Conservation (phyloP, 2,888 invertebrate species). For the Crioceris asparagi region DNA sequence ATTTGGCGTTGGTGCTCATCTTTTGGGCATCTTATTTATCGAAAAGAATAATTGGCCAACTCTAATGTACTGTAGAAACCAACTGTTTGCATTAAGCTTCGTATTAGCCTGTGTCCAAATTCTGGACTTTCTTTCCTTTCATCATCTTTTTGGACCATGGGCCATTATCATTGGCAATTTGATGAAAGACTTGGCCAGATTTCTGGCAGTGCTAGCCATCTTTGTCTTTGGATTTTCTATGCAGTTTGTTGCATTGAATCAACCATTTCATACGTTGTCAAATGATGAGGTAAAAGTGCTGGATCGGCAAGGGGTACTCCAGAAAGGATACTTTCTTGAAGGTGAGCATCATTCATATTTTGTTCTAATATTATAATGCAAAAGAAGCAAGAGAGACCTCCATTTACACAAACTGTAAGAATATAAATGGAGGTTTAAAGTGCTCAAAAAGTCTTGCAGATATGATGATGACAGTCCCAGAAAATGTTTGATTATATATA, state of each 20-base stretch:
- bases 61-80: slow-evolving; percentile 89
- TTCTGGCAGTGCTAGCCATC: slow-evolving; percentile 92
- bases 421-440: too few relatives aligned
- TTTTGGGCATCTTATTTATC: slow-evolving; percentile 63
- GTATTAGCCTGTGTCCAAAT: slow-evolving; percentile 95
- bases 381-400: too few relatives aligned
- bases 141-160: slow-evolving; percentile 99
- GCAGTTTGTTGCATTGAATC: slow-evolving; percentile 92
- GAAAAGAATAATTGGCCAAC: slow-evolving; percentile 69
- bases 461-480: too few relatives aligned
- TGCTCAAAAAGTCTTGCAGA: too few relatives aligned
- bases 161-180: slow-evolving; percentile 97
- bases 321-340: too few relatives aligned
- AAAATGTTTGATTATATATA: too few relatives aligned
- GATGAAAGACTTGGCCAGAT: slow-evolving; percentile 89
- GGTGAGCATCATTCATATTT: too few relatives aligned
- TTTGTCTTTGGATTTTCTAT: slow-evolving; percentile 99
- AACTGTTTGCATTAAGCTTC: slow-evolving; percentile 91
- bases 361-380: too few relatives aligned
- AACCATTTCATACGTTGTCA: slow-evolving; percentile 69
- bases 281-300: slow-evolving; percentile 51
- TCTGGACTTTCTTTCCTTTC: slow-evolving; percentile 94
- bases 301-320: slow-evolving; percentile 12
- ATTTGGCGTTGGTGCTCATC: slow-evolving; percentile 82
- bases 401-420: too few relatives aligned